phyloP scores from a whole-genome alignment of 2,888 invertebrate genomes.

The Tiliacea aurago region DNA sequence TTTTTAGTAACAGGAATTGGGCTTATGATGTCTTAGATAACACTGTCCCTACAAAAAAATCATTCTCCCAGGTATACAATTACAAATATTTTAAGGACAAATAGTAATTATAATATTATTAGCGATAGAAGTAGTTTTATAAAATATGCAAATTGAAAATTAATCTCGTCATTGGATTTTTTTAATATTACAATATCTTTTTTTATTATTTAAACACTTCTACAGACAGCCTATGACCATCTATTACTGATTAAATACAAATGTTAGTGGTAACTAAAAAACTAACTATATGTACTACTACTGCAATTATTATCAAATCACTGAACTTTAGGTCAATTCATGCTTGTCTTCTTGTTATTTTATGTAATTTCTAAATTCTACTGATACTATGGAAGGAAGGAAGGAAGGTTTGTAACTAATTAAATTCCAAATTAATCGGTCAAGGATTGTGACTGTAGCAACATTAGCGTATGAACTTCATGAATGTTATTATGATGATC shows the following conservation, averaged over 20 bases:
- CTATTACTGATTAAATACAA: not conserved
- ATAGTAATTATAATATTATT: not conserved
- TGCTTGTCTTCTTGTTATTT: not conserved
- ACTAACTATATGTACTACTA: not conserved
- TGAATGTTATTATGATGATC: not conserved
- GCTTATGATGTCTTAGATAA: not conserved
- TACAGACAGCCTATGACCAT: no score
- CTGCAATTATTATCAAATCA: slow-evolving; percentile 18
- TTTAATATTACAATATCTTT: not conserved
- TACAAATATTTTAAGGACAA: not conserved
- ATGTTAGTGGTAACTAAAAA: not conserved
- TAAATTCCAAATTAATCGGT: not conserved
- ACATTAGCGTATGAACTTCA: not conserved
- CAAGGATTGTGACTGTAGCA: not conserved
- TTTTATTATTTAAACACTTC: not conserved
- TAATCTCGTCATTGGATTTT: not conserved
- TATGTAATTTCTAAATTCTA: not conserved
- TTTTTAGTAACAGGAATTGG: no score
- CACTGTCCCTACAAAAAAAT: no score
- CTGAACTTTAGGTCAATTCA: not conserved
- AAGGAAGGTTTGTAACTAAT: not conserved
- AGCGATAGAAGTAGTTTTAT: not conserved
- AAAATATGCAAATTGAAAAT: not conserved
- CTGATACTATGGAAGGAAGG: not conserved
- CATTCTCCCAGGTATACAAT: not conserved